Base-by-base conservation (phyloP, 1,140 invertebrate genomes). In the Neelides sp. region DNA sequence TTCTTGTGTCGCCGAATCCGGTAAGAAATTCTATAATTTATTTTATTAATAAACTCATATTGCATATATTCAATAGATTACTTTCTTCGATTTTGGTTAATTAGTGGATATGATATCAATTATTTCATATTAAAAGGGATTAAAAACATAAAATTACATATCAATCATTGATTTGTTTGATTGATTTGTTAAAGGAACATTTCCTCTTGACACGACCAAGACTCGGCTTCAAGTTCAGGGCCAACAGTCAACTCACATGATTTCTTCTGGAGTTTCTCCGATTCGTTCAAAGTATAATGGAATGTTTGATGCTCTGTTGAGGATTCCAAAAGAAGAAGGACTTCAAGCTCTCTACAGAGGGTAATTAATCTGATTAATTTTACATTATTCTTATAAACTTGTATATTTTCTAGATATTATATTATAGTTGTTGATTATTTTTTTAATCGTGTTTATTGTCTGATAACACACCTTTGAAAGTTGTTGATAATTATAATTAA, bases 161-260 rank as follows among this genome's bases (percentile, higher is more conserved):
- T 42, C 28, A 27, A 23, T 36, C 30, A 24, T 12, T 36, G 17
- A 48, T 55, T 47, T 54, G 24, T 22, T 49, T 47, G 43, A 17
- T 39, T 61, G 36, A 17, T 19, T n/a, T 60, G 56, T 69, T 71
- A 40, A 64, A 94, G 91, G 89, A 52, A 97, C 93, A n/a, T 98
- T 95, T 74, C 92, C 92, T 15, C 82, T 97, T 58, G 92, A 97
- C 67, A 87, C 90, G 15, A 90, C 91, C 28, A 97, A 97, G 71
- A 96, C 91, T 27, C 75, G 92, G 60, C 75, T 98, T 32, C 92
- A 96, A 76, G 79, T 96, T 62, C 92, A 96, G 70, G 89, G 89
- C 12, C 89, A 94, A 41, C 58, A 59, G 41, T 69, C 82, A 77
- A 65, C 73, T 79, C 59, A 88, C 92, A 70, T 74, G 77, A 54